A percentile compares a stretch with the other conserved stretches of the same genome.
These are phyloP conservation scores for Argyresthia albistria DNA, from an alignment of 2,888 invertebrate genomes.

Conservation along the genomic window DNA sequence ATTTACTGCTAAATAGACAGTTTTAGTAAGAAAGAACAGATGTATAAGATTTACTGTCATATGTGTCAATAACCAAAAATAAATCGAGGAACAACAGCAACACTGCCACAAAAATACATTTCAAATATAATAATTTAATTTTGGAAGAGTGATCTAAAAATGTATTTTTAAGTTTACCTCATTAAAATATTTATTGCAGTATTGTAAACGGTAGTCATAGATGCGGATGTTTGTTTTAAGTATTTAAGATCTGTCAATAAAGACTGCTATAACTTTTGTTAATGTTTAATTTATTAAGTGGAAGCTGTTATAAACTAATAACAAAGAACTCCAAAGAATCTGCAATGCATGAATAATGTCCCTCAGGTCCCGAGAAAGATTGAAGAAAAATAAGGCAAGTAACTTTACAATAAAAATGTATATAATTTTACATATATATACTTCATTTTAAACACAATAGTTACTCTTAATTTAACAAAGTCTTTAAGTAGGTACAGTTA, in stretches of 20 bases:
- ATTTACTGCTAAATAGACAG: too few species aligned
- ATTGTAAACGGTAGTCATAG: slow-evolving; percentile 12
- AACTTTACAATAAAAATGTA: not conserved
- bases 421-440: not conserved
- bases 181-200: slow-evolving; percentile 44
- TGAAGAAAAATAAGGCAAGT: not conserved
- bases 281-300: slow-evolving; percentile 75
- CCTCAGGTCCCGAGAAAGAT: not conserved
- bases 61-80: not conserved
- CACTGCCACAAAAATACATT: not conserved
- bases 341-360: too few species aligned
- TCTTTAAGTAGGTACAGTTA: not conserved
- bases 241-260: slow-evolving; percentile 52
- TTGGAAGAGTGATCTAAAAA: too few species aligned
- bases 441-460: too few species aligned
- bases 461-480: too few species aligned
- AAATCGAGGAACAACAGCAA: not conserved
- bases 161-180: slow-evolving; percentile 22
- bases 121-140: not conserved
- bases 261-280: slow-evolving; percentile 44
- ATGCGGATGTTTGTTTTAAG: slow-evolving; percentile 18
- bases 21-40: too few species aligned
- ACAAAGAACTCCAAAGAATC: too few species aligned
- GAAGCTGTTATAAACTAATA: not conserved
- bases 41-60: not conserved